phyloP scores from a whole-genome alignment of 1,140 invertebrate species.

The Bombus polaris region DNA sequence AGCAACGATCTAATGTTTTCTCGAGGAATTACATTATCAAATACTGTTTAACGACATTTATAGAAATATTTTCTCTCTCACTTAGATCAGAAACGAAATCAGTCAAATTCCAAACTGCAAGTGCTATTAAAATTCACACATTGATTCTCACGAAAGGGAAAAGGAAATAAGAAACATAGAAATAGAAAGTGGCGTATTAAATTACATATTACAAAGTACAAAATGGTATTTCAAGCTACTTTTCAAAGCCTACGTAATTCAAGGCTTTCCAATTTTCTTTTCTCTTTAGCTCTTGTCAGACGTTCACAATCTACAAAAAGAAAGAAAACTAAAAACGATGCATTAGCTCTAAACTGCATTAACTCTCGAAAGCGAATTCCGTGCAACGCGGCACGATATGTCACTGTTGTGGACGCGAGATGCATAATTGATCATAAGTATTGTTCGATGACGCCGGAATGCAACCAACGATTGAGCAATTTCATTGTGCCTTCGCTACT shows the following conservation, averaged over 20 bases:
- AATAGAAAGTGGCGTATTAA: not conserved
- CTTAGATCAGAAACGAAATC: not conserved
- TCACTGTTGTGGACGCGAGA: constrained; percentile 29
- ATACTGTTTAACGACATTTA: not conserved
- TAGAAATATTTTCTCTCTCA: not conserved
- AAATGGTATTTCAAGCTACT: not conserved
- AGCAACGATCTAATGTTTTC: not conserved
- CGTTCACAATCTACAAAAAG: not conserved
- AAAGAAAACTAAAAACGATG: not conserved
- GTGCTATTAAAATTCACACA: not conserved
- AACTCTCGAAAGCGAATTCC: constrained; percentile 30
- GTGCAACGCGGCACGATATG: constrained; percentile 20
- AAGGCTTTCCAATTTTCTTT: not conserved
- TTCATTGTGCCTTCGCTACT: constrained; percentile 52
- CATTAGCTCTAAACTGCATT: not conserved
- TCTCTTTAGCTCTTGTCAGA: not conserved
- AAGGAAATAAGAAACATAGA: not conserved
- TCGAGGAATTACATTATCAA: not conserved
- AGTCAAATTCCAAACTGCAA: not conserved
- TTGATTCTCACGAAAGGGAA: not conserved
- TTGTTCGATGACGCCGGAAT: constrained; percentile 62
- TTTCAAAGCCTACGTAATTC: not conserved
- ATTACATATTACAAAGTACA: too few relatives aligned
- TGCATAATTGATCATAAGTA: constrained; percentile 64
- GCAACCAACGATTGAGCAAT: constrained; percentile 58